Evolutionary conservation across 2,113 vertebrate species (phyloP).

Genomic region (Hemibagrus wyckioides): DNA sequence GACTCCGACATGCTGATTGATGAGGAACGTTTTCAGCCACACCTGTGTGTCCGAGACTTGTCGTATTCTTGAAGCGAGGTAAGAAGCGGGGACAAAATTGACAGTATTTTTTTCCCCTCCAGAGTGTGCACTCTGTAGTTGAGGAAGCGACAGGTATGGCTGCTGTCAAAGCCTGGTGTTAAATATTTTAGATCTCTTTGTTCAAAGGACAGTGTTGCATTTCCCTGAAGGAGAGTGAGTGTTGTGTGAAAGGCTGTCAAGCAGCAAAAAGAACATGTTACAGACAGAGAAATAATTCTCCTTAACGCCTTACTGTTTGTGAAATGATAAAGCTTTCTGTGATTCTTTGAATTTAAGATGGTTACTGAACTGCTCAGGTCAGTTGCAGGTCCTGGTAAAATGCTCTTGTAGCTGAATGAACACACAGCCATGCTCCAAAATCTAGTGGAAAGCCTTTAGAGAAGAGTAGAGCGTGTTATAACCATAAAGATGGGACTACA

Average conservation of each 20-base stretch:
- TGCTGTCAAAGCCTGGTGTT: conserved; percentile 29
- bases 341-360: neutral
- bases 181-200: conserved; percentile 26
- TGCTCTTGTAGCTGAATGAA: neutral
- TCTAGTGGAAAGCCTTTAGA: neutral
- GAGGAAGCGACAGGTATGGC: conserved; percentile 18
- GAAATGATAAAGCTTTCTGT: neutral
- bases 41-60: neutral
- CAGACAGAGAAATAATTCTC: neutral
- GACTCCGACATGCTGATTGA: neutral
- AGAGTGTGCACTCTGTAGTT: neutral
- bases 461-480: neutral
- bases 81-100: neutral
- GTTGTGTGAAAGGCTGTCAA: conserved; percentile 11
- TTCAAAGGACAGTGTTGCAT: neutral
- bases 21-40: neutral
- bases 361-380: neutral
- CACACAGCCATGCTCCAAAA: neutral
- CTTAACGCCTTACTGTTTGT: neutral
- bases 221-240: neutral
- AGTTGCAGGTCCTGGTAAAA: neutral
- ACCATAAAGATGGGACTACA: neutral
- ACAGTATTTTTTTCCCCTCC: neutral
- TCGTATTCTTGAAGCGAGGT: neutral
- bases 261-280: neutral